Evolutionary conservation across 2,888 invertebrate genomes (phyloP).

Genomic region (Eupithecia abbreviata): DNA sequence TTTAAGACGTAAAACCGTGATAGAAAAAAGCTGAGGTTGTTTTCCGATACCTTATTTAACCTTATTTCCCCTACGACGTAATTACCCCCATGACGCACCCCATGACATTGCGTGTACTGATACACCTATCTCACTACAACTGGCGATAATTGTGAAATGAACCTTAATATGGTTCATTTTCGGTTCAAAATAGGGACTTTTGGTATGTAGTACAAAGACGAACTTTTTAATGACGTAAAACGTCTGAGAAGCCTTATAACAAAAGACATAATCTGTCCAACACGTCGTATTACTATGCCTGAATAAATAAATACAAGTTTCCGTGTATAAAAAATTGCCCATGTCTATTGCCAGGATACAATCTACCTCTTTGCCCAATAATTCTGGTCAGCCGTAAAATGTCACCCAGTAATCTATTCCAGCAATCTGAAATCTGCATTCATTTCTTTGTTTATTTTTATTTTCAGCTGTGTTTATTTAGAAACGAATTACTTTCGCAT

Average conservation of each 20-base stretch:
- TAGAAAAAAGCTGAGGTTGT: not conserved
- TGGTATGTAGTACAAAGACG: not conserved
- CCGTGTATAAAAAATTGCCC: too few relatives aligned
- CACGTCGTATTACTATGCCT: too few relatives aligned
- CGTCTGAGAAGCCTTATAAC: not conserved
- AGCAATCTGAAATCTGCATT: not conserved
- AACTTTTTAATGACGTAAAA: not conserved
- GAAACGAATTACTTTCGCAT: not conserved
- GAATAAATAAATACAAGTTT: too few relatives aligned
- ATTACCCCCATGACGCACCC: constrained; percentile 31
- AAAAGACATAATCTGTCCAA: not conserved
- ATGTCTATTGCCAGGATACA: too few relatives aligned
- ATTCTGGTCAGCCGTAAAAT: too few relatives aligned
- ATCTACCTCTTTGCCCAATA: too few relatives aligned
- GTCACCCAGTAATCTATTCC: too few relatives aligned
- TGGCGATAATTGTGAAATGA: not conserved
- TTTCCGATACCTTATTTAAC: constrained; percentile 14
- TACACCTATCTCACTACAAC: not conserved
- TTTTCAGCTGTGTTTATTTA: not conserved
- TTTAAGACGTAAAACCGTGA: not conserved
- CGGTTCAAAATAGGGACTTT: not conserved
- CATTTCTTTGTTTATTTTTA: not conserved
- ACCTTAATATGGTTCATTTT: not conserved
- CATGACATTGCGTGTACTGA: constrained; percentile 27
- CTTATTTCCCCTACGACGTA: constrained; percentile 25